These are phyloP conservation scores for Galeopsomyia nigrocyanea DNA, from an alignment of 2,888 invertebrate species.

Conservation along the genomic window DNA sequence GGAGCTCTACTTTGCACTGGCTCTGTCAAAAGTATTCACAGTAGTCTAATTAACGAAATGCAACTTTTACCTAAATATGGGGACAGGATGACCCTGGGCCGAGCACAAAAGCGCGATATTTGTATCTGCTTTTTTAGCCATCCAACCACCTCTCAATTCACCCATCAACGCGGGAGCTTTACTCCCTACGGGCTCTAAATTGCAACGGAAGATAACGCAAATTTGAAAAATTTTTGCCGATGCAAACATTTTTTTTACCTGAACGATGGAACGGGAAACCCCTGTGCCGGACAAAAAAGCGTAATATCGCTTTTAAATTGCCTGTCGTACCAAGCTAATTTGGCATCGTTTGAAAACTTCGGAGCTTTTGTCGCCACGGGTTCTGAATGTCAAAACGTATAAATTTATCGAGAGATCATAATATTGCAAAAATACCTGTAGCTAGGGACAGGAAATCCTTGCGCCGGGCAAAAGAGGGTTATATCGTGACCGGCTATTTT, in stretches of 20 bases:
- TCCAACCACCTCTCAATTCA: slow-evolving; percentile 62
- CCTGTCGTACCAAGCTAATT: slow-evolving; percentile 78
- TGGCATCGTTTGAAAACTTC: slow-evolving; percentile 76
- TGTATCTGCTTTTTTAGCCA: slow-evolving; percentile 58
- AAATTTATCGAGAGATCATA: not conserved
- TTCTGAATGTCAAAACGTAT: slow-evolving; percentile 57
- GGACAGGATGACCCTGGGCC: slow-evolving; percentile 79
- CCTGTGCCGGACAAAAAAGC: slow-evolving; percentile 81
- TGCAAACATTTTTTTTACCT: slow-evolving; percentile 71
- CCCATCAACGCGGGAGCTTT: slow-evolving; percentile 73
- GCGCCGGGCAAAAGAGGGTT: slow-evolving; percentile 80
- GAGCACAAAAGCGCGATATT: slow-evolving; percentile 77
- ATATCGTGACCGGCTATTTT: slow-evolving; percentile 75
- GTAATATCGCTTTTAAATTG: slow-evolving; percentile 76
- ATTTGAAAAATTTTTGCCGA: not conserved
- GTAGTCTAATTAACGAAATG: not conserved
- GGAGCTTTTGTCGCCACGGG: slow-evolving; percentile 78
- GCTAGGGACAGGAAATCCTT: slow-evolving; percentile 79
- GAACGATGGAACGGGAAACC: slow-evolving; percentile 80
- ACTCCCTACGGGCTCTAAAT: slow-evolving; percentile 74
- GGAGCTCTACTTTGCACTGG: slow-evolving; percentile 72
- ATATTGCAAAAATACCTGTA: slow-evolving; percentile 75
- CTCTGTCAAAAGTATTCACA: slow-evolving; percentile 62
- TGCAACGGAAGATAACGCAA: slow-evolving; percentile 23
- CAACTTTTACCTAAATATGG: slow-evolving; percentile 72